A percentile compares a stretch with the other conserved stretches of the same genome.
Conservation (phyloP, 2,888 invertebrate species). For the Melanargia galathea region DNA sequence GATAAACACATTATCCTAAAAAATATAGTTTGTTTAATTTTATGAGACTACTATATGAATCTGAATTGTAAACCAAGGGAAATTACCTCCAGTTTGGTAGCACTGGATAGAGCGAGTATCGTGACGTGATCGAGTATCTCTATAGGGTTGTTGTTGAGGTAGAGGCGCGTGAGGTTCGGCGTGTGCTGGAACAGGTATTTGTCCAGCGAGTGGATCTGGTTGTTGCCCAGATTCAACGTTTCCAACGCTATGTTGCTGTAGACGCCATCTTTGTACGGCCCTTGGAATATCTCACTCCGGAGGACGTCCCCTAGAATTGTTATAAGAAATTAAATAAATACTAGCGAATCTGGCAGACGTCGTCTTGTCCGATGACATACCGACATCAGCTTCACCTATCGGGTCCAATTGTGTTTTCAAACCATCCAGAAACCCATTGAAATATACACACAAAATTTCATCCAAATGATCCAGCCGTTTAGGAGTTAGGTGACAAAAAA, state of each 20-base stretch:
- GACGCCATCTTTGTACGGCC: conserved; percentile 80
- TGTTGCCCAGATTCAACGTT: conserved; percentile 84
- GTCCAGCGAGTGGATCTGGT: conserved; percentile 84
- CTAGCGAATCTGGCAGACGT: too few species aligned
- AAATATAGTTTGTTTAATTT: too few species aligned
- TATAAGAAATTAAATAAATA: not conserved
- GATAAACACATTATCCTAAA: too few species aligned
- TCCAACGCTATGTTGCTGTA: conserved; percentile 83
- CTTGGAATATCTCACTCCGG: conserved; percentile 85
- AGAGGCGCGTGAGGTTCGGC: conserved; percentile 82
- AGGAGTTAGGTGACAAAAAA: too few species aligned
- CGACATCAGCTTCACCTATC: too few species aligned
- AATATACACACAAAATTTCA: too few species aligned
- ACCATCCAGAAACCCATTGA: too few species aligned
- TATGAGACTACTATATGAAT: too few species aligned
- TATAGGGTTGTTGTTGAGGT: conserved; percentile 84
- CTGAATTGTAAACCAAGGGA: not conserved
- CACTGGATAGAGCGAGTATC: conserved; percentile 79
- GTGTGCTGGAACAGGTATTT: conserved; percentile 84
- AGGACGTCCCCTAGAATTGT: conserved; percentile 82
- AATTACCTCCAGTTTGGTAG: conserved; percentile 80
- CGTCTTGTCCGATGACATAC: too few species aligned
- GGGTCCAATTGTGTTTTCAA: too few species aligned
- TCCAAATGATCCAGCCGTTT: too few species aligned
- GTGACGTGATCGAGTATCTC: conserved; percentile 83